Conservation (phyloP, 1,140 invertebrate genomes). For the Frieseomelitta varia region DNA sequence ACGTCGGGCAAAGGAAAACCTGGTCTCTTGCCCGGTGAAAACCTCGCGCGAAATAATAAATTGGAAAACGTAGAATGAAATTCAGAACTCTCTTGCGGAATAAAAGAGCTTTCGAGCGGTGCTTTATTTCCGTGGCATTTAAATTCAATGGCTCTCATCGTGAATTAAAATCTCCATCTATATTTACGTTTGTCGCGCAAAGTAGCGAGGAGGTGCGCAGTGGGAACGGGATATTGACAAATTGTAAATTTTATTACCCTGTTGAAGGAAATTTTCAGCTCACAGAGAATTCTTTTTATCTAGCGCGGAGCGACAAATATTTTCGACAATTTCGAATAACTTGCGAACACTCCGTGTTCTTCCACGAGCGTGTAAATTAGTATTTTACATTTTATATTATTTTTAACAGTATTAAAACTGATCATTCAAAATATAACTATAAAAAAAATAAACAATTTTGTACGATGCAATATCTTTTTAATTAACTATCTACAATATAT, state of each 20-base stretch:
- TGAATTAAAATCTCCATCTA: background rate
- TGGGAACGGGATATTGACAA: background rate
- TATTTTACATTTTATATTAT: no score
- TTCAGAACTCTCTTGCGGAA: background rate
- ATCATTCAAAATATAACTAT: no score
- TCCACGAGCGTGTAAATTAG: no score
- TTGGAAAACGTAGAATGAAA: background rate
- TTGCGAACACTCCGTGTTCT: no score
- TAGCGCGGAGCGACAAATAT: background rate
- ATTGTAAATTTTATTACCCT: background rate
- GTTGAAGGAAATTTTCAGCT: background rate
- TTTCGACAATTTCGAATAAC: background rate
- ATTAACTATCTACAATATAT: no score
- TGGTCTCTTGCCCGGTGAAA: no score
- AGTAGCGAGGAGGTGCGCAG: background rate
- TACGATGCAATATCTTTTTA: no score
- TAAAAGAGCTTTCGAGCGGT: no score
- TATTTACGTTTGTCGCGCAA: background rate
- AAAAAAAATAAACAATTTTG: no score
- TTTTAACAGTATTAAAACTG: no score
- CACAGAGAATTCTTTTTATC: no score
- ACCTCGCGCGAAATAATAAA: background rate
- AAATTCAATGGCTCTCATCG: background rate
- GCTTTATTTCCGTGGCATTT: background rate
- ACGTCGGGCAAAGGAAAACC: background rate